Percentiles rank a stretch among this genome's conserved stretches.
These are phyloP conservation scores for Genyomyrus donnyi DNA, from an alignment of 2,113 vertebrate genomes.

Conservation along the genomic window DNA sequence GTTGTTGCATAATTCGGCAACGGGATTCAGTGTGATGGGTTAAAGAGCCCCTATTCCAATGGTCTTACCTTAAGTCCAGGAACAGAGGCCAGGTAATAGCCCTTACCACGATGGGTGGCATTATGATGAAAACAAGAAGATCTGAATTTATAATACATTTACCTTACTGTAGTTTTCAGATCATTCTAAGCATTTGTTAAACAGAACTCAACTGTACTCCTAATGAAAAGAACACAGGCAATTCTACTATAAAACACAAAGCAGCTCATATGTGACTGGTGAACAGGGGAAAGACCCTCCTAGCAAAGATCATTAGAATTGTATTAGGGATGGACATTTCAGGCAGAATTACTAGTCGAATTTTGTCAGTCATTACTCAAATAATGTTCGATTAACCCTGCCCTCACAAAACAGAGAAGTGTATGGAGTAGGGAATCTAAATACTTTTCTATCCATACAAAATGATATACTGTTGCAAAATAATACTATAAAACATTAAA, in stretches of 20 bases:
- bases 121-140: background rate
- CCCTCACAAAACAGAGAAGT: background rate
- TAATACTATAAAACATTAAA: background rate
- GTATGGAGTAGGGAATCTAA: background rate
- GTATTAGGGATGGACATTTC: background rate
- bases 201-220: background rate
- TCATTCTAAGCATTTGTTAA: background rate
- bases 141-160: background rate
- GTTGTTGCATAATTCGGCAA: background rate
- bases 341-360: background rate
- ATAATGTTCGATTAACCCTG: background rate
- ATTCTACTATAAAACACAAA: background rate
- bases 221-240: background rate
- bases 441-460: background rate
- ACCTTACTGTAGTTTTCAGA: background rate
- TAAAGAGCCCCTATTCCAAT: background rate
- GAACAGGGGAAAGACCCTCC: background rate
- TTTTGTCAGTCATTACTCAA: background rate
- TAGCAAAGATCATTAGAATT: background rate
- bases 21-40: background rate
- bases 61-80: background rate
- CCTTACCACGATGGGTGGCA: background rate
- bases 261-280: background rate
- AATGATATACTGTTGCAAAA: background rate
- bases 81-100: background rate